Evolutionary conservation across 2,113 vertebrate genomes (phyloP).

Genomic region (Chaetodon trifascialis): DNA sequence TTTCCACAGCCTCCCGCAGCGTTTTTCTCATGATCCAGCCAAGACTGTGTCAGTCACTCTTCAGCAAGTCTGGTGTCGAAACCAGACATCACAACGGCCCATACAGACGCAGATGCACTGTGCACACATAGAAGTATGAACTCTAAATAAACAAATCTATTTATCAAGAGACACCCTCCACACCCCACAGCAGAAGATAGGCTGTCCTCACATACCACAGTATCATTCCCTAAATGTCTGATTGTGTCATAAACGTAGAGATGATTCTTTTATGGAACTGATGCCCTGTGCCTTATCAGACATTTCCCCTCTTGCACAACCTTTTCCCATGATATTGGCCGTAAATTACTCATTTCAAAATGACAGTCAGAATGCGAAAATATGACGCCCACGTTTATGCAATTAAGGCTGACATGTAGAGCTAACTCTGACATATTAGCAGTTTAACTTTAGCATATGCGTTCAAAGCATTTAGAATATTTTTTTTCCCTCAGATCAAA

Average conservation of each 20-base stretch:
- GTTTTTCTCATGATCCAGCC: constrained; percentile 45
- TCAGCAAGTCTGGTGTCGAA: constrained; percentile 28
- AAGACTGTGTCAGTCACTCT: constrained; percentile 9
- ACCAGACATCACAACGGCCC: constrained; percentile 26
- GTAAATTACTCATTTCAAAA: not conserved
- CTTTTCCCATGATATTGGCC: not conserved
- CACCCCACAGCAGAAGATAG: not conserved
- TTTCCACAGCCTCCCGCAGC: constrained; percentile 4
- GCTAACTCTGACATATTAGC: no score
- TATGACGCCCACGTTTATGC: not conserved
- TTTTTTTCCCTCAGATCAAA: not conserved
- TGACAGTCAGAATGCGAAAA: not conserved
- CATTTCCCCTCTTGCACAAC: constrained; percentile 23
- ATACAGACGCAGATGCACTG: constrained; percentile 13
- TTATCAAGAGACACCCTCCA: constrained; percentile 48
- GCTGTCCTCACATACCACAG: not conserved
- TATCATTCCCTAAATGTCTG: not conserved
- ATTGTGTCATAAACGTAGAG: constrained; percentile 46
- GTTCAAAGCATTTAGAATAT: not conserved
- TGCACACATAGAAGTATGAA: constrained; percentile 29
- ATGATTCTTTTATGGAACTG: constrained; percentile 11
- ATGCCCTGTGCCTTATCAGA: not conserved
- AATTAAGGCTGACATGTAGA: not conserved
- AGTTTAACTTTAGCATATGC: no score
- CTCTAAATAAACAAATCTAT: constrained; percentile 58